Evolutionary conservation across 2,888 invertebrate genomes (phyloP).

Genomic region (Cataglyphis cursor): DNA sequence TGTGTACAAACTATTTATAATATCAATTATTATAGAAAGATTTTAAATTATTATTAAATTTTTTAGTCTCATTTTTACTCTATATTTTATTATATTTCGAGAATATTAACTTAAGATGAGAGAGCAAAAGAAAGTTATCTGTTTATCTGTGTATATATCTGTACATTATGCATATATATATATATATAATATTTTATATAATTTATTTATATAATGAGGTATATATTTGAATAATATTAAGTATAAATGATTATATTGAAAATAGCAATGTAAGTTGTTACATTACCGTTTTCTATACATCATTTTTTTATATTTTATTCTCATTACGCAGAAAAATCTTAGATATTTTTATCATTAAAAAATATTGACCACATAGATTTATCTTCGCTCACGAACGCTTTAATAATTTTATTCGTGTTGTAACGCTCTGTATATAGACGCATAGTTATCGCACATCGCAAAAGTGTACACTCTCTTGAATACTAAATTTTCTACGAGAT

Average conservation of each 20-base stretch:
- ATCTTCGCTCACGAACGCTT: background rate
- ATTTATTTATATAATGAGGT: background rate
- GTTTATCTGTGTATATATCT: no score
- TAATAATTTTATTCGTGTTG: slow-evolving; percentile 20
- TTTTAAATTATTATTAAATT: background rate
- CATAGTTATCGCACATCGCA: background rate
- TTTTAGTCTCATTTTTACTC: slow-evolving; percentile 1
- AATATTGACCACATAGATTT: background rate
- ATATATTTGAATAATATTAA: background rate
- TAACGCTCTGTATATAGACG: background rate
- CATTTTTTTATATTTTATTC: background rate
- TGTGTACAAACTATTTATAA: background rate
- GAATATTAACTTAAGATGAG: background rate
- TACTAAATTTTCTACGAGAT: slow-evolving; percentile 2
- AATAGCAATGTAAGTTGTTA: background rate
- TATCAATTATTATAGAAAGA: slow-evolving; percentile 5
- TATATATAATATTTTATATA: background rate
- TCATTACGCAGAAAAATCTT: background rate
- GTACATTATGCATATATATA: background rate
- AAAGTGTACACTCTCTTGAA: background rate
- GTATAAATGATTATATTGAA: background rate
- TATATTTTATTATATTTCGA: background rate
- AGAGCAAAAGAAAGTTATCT: background rate
- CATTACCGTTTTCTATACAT: background rate
- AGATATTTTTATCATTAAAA: background rate